phyloP scores from a whole-genome alignment of 1,140 invertebrate species.

The Pachyrhynchus sulphureomaculatus region DNA sequence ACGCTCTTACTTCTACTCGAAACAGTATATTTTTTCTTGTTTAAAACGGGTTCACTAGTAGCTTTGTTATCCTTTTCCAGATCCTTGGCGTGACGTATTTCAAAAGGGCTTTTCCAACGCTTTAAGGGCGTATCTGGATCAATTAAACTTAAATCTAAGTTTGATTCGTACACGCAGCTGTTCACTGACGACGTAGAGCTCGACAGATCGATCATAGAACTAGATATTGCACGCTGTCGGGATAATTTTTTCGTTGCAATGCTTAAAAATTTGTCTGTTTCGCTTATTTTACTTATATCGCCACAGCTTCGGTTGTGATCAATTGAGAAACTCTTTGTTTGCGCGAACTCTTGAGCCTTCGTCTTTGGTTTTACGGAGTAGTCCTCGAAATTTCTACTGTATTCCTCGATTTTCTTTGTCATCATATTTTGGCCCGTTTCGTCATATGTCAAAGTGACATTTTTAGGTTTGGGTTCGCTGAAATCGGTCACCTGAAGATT shows the following conservation, averaged over 20 bases:
- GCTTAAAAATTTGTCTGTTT: conserved; percentile 42
- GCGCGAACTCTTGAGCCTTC: conserved; percentile 39
- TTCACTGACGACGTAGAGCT: conserved; percentile 51
- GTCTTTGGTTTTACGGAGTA: conserved; percentile 23
- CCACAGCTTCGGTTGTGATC: conserved; percentile 39
- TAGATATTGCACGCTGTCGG: conserved; percentile 38
- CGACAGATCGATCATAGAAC: conserved; percentile 47
- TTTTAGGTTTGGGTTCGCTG: conserved; percentile 45
- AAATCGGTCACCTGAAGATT: conserved; percentile 49
- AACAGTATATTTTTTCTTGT: conserved; percentile 25
- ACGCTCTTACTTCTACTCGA: conserved; percentile 41
- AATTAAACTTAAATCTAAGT: conserved; percentile 47
- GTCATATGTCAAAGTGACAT: conserved; percentile 42
- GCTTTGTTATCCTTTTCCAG: conserved; percentile 54
- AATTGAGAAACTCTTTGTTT: conserved; percentile 46
- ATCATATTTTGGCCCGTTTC: conserved; percentile 40
- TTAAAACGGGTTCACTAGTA: conserved; percentile 41
- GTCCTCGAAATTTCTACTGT: conserved; percentile 38
- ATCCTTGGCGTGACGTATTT: conserved; percentile 57
- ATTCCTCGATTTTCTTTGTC: conserved; percentile 35
- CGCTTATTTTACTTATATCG: conserved; percentile 36
- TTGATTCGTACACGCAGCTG: conserved; percentile 46
- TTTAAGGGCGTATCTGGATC: conserved; percentile 45
- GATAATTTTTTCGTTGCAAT: conserved; percentile 36
- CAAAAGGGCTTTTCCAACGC: conserved; percentile 58